Conservation (phyloP, 2,113 vertebrate genomes). For the Greenwoodochromis staneri region DNA sequence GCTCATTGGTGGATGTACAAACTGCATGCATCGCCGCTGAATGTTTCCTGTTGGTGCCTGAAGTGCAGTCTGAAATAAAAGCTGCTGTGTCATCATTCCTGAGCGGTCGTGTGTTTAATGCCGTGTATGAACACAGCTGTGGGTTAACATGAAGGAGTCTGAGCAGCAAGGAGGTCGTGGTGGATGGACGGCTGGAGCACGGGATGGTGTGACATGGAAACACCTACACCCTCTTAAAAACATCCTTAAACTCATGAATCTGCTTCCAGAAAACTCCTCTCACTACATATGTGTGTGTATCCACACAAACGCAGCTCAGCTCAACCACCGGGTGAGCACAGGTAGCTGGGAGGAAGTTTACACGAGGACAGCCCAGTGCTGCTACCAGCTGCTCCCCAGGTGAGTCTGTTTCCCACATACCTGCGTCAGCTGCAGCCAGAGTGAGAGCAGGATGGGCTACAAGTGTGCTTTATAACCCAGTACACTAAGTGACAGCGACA, state of each 20-base stretch:
- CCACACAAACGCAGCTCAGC: neutral
- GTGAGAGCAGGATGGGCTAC: neutral
- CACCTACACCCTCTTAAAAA: neutral
- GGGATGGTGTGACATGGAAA: neutral
- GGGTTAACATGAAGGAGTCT: neutral
- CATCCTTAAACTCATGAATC: neutral
- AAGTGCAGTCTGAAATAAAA: slow-evolving; percentile 4
- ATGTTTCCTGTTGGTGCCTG: slow-evolving; percentile 21
- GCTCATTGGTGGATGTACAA: neutral
- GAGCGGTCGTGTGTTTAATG: neutral
- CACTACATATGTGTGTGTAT: neutral
- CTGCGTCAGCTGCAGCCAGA: neutral
- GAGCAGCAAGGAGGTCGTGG: neutral
- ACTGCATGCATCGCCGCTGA: neutral
- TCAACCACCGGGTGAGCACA: neutral
- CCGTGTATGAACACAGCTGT: neutral
- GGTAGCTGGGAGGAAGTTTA: neutral
- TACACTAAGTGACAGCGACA: neutral
- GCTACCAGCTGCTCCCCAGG: neutral
- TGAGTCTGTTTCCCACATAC: neutral
- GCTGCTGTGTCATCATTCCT: neutral
- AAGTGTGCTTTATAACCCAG: neutral
- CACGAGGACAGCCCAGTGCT: neutral
- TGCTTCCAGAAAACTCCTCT: neutral
- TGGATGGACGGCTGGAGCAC: neutral